Percentiles rank a stretch among this genome's conserved stretches.
Evolutionary conservation across 2,113 vertebrate genomes (phyloP).

Genomic region (Chinchilla lanigera): DNA sequence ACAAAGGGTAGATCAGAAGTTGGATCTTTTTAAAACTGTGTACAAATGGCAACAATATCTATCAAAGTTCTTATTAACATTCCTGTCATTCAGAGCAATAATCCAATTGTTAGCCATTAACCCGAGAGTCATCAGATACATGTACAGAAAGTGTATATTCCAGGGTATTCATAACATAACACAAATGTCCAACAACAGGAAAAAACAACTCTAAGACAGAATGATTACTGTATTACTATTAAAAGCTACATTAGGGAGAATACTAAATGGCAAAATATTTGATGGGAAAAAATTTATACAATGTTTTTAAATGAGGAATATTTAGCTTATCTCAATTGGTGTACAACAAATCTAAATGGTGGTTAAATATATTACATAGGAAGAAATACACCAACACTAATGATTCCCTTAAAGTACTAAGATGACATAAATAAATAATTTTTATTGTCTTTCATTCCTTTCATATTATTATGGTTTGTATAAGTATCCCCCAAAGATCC

Average conservation of each 20-base stretch:
- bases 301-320: not conserved
- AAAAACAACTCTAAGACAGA: not conserved
- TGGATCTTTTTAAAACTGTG: not conserved
- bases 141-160: not conserved
- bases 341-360: not conserved
- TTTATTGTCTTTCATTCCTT: constrained; percentile 8
- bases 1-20: not conserved
- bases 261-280: constrained; percentile 3
- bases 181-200: not conserved
- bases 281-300: not conserved
- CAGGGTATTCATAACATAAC: not conserved
- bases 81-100: not conserved
- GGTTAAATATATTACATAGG: not conserved
- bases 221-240: not conserved
- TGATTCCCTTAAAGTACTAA: not conserved
- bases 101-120: not conserved
- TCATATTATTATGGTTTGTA: not conserved
- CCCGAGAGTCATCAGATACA: not conserved
- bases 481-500: not conserved
- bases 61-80: not conserved
- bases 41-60: not conserved
- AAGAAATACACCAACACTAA: not conserved
- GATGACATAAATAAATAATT: not conserved
- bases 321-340: not conserved
- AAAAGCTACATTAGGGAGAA: not conserved